Evolutionary conservation across 2,888 invertebrate genomes (phyloP).

Genomic region (Linnaemya tessellans): DNA sequence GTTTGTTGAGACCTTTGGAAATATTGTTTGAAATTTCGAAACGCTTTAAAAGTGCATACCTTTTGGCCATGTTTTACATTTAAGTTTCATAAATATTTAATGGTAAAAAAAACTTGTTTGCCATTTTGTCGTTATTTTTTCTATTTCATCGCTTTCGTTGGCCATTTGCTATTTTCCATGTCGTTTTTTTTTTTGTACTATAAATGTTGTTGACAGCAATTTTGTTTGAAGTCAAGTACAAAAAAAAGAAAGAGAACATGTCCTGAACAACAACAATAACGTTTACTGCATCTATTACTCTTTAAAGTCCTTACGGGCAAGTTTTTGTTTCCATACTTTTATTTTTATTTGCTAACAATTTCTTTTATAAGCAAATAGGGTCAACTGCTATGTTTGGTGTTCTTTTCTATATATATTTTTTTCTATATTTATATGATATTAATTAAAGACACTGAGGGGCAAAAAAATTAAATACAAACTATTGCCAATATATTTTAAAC

Average conservation of each 20-base stretch:
- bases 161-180: constrained; percentile 25
- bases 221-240: constrained; percentile 10
- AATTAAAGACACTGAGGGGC: background rate
- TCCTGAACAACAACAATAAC: background rate
- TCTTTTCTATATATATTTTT: constrained; percentile 8
- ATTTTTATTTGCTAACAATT: constrained; percentile 16
- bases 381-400: constrained; percentile 52
- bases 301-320: constrained; percentile 25
- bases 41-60: constrained; percentile 63
- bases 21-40: constrained; percentile 18
- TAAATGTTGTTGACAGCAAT: constrained; percentile 41
- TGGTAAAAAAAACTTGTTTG: constrained; percentile 13
- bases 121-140: constrained; percentile 43
- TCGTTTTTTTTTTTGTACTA: background rate
- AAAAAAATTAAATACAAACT: background rate
- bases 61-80: constrained; percentile 58
- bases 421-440: background rate
- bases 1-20: constrained; percentile 9
- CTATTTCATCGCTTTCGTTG: constrained; percentile 34
- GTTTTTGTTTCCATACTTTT: constrained; percentile 14
- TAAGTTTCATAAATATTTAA: constrained; percentile 61
- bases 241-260: constrained; percentile 6
- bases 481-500: background rate
- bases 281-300: constrained; percentile 37
- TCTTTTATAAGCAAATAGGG: constrained; percentile 47